Percentiles rank a stretch among this genome's conserved stretches.
These are phyloP conservation scores for Pelosia muscerda DNA, from an alignment of 2,888 invertebrate genomes.

Conservation along the genomic window DNA sequence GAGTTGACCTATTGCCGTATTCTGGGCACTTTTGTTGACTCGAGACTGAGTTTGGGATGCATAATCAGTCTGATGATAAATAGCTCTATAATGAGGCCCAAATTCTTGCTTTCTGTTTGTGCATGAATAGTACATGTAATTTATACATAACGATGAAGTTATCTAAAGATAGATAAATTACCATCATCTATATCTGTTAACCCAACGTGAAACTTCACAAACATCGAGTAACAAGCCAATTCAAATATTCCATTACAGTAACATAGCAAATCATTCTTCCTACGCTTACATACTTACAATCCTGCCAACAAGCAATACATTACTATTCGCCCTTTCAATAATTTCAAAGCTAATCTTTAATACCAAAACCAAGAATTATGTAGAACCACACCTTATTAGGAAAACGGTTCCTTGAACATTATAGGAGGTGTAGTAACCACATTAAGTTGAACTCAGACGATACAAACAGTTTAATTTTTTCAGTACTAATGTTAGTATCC, in stretches of 20 bases:
- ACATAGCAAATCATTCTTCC: slow-evolving; percentile 40
- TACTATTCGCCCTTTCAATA: slow-evolving; percentile 47
- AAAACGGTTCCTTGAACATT: slow-evolving; percentile 50
- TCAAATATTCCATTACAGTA: slow-evolving; percentile 31
- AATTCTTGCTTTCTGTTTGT: no score
- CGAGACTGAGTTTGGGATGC: no score
- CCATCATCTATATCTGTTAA: background rate
- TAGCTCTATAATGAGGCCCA: no score
- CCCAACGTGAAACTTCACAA: background rate
- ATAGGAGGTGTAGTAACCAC: slow-evolving; percentile 56
- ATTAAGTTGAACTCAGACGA: slow-evolving; percentile 41
- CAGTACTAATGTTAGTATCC: slow-evolving; percentile 35
- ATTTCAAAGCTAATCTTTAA: slow-evolving; percentile 61
- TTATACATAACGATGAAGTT: background rate
- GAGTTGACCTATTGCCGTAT: no score
- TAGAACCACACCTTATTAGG: slow-evolving; percentile 69
- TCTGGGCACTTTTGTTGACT: no score
- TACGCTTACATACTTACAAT: slow-evolving; percentile 33
- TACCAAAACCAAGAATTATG: slow-evolving; percentile 60
- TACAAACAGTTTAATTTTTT: slow-evolving; percentile 24
- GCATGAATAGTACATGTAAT: no score
- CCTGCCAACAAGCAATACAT: slow-evolving; percentile 37
- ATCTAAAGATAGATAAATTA: background rate
- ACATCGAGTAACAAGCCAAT: slow-evolving; percentile 15
- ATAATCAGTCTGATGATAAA: no score